A percentile compares a stretch with the other conserved stretches of the same genome.
These are phyloP conservation scores for Paedocypris sp. DNA, from an alignment of 2,113 vertebrate species.

Conservation along the genomic window DNA sequence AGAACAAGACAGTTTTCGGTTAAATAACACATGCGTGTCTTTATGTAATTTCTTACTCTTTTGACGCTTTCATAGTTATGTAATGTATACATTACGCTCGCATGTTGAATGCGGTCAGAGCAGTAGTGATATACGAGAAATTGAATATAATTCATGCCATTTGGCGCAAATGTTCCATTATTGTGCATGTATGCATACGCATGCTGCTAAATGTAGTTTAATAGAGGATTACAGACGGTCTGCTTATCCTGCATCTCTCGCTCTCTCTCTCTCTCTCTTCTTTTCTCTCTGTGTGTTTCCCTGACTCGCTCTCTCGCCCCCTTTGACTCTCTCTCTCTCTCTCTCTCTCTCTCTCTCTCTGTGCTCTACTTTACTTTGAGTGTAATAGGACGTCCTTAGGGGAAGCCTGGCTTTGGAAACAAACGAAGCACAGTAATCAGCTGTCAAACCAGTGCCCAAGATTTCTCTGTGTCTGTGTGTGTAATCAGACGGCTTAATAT, in stretches of 20 bases:
- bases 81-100: neutral
- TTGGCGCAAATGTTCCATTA: neutral
- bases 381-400: conserved; percentile 46
- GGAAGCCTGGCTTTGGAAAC: conserved; percentile 47
- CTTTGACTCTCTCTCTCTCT: neutral
- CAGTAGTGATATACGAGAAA: neutral
- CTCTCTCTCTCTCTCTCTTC: neutral
- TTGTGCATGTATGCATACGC: neutral
- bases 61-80: neutral
- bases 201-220: conserved; percentile 20
- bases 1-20: no score
- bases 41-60: no score
- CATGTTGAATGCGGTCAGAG: neutral
- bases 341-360: conserved; percentile 2
- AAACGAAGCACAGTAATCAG: conserved; percentile 53
- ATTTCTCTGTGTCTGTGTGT: conserved; percentile 5
- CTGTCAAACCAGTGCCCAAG: conserved; percentile 29
- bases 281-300: no score
- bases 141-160: no score
- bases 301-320: no score
- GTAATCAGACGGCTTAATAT: conserved; percentile 9
- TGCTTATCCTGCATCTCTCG: neutral
- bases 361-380: conserved; percentile 35
- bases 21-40: no score
- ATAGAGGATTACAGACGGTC: conserved; percentile 10